These are phyloP conservation scores for Pseudomyrmex pallidus DNA, from an alignment of 1,140 invertebrate genomes.

Conservation along the genomic window DNA sequence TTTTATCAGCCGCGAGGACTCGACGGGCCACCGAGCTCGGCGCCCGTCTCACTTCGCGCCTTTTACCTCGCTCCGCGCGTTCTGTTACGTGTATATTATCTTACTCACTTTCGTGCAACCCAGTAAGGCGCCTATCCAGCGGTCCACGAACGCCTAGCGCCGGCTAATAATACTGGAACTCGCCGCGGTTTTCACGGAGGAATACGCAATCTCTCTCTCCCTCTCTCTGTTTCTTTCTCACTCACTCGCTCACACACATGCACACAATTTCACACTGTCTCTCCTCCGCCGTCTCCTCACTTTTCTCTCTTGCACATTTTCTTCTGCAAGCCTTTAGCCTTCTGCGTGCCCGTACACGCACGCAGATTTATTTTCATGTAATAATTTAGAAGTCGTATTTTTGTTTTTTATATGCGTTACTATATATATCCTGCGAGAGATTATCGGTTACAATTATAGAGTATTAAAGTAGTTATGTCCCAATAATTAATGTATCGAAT, in stretches of 20 bases:
- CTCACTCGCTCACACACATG: neutral
- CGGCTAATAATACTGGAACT: conserved; percentile 72
- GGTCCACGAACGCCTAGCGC: conserved; percentile 67
- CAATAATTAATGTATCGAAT: conserved; percentile 34
- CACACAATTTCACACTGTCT: neutral
- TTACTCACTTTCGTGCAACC: conserved; percentile 76
- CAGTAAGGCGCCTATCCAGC: conserved; percentile 73
- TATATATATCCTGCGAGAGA: no score
- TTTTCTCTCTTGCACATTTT: conserved; percentile 15
- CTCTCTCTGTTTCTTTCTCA: conserved; percentile 8
- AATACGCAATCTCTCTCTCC: conserved; percentile 37
- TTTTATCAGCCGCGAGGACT: conserved; percentile 75
- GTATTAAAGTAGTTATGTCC: no score
- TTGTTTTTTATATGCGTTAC: neutral
- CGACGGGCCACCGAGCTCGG: conserved; percentile 57
- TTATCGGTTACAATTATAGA: no score
- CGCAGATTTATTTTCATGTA: neutral
- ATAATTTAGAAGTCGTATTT: neutral
- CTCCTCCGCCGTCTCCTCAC: neutral
- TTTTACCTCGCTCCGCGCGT: conserved; percentile 75
- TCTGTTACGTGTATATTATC: conserved; percentile 75
- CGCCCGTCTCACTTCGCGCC: conserved; percentile 63
- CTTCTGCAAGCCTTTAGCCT: neutral
- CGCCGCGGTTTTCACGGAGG: conserved; percentile 65
- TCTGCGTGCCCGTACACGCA: neutral